phyloP scores from a whole-genome alignment of 2,797 vertebrate species.

The Bovichtus variegatus region DNA sequence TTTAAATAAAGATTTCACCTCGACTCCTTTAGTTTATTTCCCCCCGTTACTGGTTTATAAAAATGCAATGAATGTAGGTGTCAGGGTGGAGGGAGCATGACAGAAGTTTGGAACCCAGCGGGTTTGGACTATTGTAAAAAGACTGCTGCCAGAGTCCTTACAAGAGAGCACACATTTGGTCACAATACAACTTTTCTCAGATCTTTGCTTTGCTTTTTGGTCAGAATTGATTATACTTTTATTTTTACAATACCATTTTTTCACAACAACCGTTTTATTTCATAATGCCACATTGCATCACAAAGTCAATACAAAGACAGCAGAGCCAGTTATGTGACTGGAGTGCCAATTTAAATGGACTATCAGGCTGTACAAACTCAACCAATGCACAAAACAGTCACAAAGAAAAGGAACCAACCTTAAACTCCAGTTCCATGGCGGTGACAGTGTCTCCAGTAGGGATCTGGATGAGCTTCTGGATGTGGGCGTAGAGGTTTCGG shows the following conservation, averaged over 20 bases:
- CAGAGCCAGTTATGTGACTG: not conserved
- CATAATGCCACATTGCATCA: not conserved
- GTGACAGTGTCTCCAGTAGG: slow-evolving; percentile 90
- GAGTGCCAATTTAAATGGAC: not conserved
- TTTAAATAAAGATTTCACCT: too few relatives aligned
- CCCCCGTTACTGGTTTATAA: not conserved
- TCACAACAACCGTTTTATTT: not conserved
- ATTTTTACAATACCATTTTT: not conserved
- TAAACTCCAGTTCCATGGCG: slow-evolving; percentile 96
- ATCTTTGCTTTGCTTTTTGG: not conserved
- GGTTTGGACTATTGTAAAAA: not conserved
- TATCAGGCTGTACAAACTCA: not conserved
- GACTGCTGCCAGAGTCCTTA: not conserved
- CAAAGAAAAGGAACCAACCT: slow-evolving; percentile 76
- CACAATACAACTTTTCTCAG: not conserved
- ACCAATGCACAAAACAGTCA: not conserved
- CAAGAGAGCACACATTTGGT: not conserved
- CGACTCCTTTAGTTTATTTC: too few relatives aligned
- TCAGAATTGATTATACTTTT: not conserved
- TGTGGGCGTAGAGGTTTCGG: slow-evolving; percentile 93
- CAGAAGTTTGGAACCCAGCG: not conserved
- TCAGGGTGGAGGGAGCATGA: not conserved
- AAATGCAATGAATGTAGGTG: not conserved
- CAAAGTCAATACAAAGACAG: not conserved
- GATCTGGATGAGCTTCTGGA: slow-evolving; percentile 94